A percentile compares a stretch with the other conserved stretches of the same genome.
Conservation (phyloP, 2,797 vertebrate genomes). For the Gallinago nigripennis region DNA sequence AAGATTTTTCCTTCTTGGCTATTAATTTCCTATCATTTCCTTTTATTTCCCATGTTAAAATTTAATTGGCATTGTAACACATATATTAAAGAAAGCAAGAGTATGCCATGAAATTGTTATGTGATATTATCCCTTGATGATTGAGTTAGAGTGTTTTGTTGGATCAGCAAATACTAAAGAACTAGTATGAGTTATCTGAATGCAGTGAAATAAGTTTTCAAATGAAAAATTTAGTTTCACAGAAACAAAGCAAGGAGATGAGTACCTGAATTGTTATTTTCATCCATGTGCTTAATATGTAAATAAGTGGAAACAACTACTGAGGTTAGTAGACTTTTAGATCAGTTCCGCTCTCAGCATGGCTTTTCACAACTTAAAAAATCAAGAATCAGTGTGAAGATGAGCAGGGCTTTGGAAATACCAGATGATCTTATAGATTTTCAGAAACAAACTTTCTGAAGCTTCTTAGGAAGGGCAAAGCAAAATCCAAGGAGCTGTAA, state of each 20-base stretch:
- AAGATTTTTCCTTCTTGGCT: not conserved
- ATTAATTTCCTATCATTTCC: not conserved
- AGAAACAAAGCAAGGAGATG: not conserved
- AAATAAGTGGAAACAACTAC: not conserved
- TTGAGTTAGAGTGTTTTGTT: not conserved
- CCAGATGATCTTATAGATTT: not conserved
- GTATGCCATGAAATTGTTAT: not conserved
- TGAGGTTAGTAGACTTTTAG: not conserved
- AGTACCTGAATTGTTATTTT: not conserved
- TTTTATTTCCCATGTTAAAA: not conserved
- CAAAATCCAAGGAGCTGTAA: not conserved
- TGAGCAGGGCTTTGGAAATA: not conserved
- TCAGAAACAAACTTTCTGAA: not conserved
- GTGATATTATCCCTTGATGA: not conserved
- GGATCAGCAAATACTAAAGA: not conserved
- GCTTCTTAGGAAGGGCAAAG: not conserved
- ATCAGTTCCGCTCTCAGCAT: not conserved
- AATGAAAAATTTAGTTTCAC: not conserved
- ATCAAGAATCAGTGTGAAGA: not conserved
- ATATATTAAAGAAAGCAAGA: not conserved
- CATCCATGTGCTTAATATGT: not conserved
- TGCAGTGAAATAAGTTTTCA: not conserved
- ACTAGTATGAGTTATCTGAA: not conserved
- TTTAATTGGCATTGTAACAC: not conserved
- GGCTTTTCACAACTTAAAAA: not conserved